Conservation (phyloP, 2,797 vertebrate species). For the Anolis apletophallus region DNA sequence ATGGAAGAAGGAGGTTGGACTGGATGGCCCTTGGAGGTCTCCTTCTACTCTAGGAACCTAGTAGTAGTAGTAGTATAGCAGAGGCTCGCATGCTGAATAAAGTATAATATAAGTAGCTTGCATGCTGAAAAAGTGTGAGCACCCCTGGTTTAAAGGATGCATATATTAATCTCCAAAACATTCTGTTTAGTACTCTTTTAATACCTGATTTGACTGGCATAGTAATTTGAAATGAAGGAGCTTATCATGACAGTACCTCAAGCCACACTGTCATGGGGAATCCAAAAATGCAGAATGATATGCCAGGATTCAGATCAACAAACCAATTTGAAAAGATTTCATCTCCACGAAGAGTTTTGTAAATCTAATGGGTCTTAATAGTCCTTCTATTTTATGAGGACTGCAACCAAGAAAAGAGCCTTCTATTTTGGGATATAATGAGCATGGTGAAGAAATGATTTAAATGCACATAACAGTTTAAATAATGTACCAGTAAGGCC, state of each 20-base stretch:
- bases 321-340: neutral
- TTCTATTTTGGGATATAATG: no score
- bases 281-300: neutral
- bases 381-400: neutral
- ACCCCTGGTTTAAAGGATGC: constrained; percentile 11
- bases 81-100: no score
- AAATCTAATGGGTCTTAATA: neutral
- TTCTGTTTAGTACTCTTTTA: constrained; percentile 32
- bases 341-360: neutral
- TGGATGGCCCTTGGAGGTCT: no score
- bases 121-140: no score
- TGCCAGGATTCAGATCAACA: neutral
- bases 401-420: neutral
- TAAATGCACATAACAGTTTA: no score
- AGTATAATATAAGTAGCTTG: no score
- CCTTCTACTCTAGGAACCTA: no score
- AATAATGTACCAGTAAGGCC: no score
- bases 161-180: constrained; percentile 33
- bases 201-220: constrained; percentile 29
- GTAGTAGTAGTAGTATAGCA: no score
- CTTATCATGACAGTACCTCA: neutral
- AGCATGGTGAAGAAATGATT: no score
- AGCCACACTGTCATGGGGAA: neutral
- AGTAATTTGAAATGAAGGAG: neutral
- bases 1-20: no score